Evolutionary conservation across 2,888 invertebrate species (phyloP), one percentile per base, ranked within the genome.

Genomic region (Pollenia angustigena): DNA sequence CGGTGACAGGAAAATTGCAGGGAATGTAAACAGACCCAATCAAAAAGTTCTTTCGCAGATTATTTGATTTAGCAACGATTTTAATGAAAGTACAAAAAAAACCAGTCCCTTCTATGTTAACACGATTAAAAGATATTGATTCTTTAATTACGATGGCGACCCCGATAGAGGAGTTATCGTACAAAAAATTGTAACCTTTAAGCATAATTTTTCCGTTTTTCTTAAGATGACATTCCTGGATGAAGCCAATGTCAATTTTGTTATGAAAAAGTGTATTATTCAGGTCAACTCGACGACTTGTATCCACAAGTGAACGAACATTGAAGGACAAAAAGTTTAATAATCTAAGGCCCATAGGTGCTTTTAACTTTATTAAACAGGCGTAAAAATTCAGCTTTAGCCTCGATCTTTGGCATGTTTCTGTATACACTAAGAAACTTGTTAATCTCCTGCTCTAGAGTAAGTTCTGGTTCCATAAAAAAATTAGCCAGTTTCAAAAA

Each of bases 341-440:
- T 32, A 32, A 32, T 32, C 32, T 32, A 8, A 12, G 54, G 54
- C 16, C 16, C 54, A 54, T 69, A 50, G 8, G n/a, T 32, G 12
- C 4, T 11, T 23, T 62, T 68, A 32, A 68, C 56, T 68, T 78
- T 78, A 2, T 66, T 66, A 1, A 56, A 16, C 56, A 78, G 18
- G 9, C 66, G 75, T 42, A 75, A 66, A 56, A 78, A 78, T 56
- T 78, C 76, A n/a, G 2, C 9, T 14, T 68, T 79, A 3, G 78
- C 78, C 14, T 46, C 56, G 10, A 12, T n/a, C 23, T 66, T 78
- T 32, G 66, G 16, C 78, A 78, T 78, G 6, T 44, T 58, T 66
- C 56, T 40, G 42, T 7, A 78, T 7, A 66, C n/a, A 14, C 14
- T 56, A 16, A 78, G 52, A 42, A 66, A 78, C 9, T 18, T 50